These are phyloP conservation scores for Hylyphantes graminicola DNA, from an alignment of 1,140 invertebrate species.

Conservation along the genomic window DNA sequence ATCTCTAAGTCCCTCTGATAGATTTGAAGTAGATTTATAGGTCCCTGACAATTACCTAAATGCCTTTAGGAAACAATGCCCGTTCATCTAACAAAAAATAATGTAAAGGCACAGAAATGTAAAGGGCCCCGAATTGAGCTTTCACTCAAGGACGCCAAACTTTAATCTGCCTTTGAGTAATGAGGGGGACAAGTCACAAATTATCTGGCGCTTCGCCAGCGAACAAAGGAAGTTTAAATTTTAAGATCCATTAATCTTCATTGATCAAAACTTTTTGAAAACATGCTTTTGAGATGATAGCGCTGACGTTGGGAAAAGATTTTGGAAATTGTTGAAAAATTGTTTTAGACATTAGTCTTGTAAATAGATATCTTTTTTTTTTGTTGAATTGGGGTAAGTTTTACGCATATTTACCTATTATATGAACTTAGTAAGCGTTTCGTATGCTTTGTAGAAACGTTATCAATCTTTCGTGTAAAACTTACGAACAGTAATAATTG, in stretches of 20 bases:
- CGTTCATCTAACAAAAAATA: no score
- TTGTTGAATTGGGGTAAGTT: no score
- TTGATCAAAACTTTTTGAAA: slow-evolving; percentile 13
- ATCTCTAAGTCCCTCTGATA: slow-evolving; percentile 9
- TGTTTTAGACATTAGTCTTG: no score
- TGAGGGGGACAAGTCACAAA: slow-evolving; percentile 45
- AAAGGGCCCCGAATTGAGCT: slow-evolving; percentile 44
- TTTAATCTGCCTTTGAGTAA: slow-evolving; percentile 54
- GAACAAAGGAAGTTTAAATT: slow-evolving; percentile 51
- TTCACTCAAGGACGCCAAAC: slow-evolving; percentile 41
- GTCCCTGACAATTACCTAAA: slow-evolving; percentile 47
- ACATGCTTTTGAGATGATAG: no score
- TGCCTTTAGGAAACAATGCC: slow-evolving; percentile 43
- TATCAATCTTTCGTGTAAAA: no score
- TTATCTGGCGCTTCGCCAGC: slow-evolving; percentile 46
- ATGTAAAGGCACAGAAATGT: not conserved
- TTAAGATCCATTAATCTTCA: slow-evolving; percentile 51
- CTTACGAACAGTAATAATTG: no score
- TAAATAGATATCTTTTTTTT: no score
- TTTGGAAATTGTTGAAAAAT: no score
- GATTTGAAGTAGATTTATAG: slow-evolving; percentile 52
- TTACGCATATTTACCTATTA: no score
- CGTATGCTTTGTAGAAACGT: no score
- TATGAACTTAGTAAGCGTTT: no score
- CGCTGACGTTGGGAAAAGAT: no score